Percentiles rank a stretch among this genome's conserved stretches.
Evolutionary conservation across 2,113 vertebrate species (phyloP).

Genomic region (Lasiurus cinereus): DNA sequence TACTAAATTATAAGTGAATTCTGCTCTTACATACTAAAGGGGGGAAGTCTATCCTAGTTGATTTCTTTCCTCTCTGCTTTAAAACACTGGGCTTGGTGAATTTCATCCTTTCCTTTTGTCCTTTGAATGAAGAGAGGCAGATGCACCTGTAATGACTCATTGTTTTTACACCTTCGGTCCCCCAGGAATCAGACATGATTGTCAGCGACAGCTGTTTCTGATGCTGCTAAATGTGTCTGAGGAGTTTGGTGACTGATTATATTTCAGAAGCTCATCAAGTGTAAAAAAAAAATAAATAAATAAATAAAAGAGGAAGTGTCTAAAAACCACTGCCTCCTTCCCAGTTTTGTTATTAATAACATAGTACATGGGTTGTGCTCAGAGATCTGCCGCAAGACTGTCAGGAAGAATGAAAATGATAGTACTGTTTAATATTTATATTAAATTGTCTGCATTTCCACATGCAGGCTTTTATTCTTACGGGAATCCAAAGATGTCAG

Average conservation of each 20-base stretch:
- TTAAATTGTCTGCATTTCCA: neutral
- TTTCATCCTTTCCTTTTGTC: slow-evolving; percentile 25
- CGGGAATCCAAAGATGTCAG: neutral
- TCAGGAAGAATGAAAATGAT: neutral
- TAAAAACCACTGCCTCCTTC: neutral
- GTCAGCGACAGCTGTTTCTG: slow-evolving; percentile 53
- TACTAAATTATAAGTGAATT: slow-evolving; percentile 38
- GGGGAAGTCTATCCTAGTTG: neutral
- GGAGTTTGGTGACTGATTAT: slow-evolving; percentile 44
- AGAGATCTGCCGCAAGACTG: neutral
- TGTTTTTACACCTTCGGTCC: slow-evolving; percentile 49
- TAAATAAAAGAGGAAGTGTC: neutral
- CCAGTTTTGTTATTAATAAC: neutral
- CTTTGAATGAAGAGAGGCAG: slow-evolving; percentile 52
- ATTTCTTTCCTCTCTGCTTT: slow-evolving; percentile 43
- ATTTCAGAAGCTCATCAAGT: slow-evolving; percentile 55
- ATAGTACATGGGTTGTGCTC: neutral
- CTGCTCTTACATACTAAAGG: neutral
- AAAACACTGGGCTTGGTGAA: slow-evolving; percentile 12
- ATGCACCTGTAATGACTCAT: slow-evolving; percentile 56
- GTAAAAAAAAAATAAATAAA: neutral
- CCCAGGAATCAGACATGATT: slow-evolving; percentile 50
- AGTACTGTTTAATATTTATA: neutral
- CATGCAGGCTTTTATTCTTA: slow-evolving; percentile 12
- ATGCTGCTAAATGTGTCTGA: slow-evolving; percentile 49